phyloP scores from a whole-genome alignment of 2,888 invertebrate genomes.

The Coelinius sp. region DNA sequence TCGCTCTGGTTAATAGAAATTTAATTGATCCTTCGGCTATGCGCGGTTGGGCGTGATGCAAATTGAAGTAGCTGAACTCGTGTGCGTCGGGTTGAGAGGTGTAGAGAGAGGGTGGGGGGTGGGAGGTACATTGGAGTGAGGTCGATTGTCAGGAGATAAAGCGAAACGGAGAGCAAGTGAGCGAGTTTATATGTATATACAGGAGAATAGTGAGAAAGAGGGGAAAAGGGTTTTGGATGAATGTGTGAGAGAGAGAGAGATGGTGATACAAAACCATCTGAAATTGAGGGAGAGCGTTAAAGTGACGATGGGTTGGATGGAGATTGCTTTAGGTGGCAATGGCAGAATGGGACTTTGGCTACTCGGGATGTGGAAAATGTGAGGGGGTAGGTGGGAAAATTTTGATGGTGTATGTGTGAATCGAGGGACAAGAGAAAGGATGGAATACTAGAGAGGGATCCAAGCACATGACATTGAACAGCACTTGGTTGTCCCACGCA shows the following conservation, averaged over 20 bases:
- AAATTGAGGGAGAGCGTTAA: slow-evolving; percentile 30
- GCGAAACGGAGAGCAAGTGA: slow-evolving; percentile 17
- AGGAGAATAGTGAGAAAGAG: background rate
- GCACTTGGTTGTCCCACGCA: slow-evolving; percentile 64
- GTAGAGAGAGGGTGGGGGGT: slow-evolving; percentile 11
- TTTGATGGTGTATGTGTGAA: slow-evolving; percentile 14
- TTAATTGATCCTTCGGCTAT: slow-evolving; percentile 69
- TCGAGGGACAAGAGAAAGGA: slow-evolving; percentile 9
- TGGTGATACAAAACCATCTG: background rate
- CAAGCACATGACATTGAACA: slow-evolving; percentile 57
- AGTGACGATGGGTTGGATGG: slow-evolving; percentile 29
- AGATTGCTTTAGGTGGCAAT: slow-evolving; percentile 44
- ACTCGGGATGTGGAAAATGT: slow-evolving; percentile 51
- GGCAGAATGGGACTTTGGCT: slow-evolving; percentile 38
- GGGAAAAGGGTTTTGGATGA: background rate
- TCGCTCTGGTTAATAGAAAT: slow-evolving; percentile 65
- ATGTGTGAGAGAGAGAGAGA: background rate
- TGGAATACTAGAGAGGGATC: slow-evolving; percentile 33
- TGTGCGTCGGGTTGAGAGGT: slow-evolving; percentile 28
- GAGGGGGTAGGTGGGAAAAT: background rate
- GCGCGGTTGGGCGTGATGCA: slow-evolving; percentile 64
- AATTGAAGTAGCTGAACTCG: slow-evolving; percentile 57
- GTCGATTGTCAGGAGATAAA: slow-evolving; percentile 39
- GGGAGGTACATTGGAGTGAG: slow-evolving; percentile 14
- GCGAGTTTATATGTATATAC: background rate